A percentile compares a stretch with the other conserved stretches of the same genome.
Evolutionary conservation across 2,113 vertebrate genomes (phyloP).

Genomic region (Lophius piscatorius): DNA sequence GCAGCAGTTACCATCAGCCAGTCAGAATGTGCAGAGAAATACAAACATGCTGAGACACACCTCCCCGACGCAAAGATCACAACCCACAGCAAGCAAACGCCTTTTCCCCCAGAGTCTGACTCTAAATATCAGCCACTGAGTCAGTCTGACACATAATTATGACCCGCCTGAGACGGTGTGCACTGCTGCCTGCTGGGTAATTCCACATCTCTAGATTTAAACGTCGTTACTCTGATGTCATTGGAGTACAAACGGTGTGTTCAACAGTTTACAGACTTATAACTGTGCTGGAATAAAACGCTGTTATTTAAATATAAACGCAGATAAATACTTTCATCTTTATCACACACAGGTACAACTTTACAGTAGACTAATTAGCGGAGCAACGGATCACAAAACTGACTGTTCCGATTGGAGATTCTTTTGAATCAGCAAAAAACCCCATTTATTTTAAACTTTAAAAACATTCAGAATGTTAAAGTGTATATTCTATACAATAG

Average conservation of each 20-base stretch:
- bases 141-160: background rate
- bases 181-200: background rate
- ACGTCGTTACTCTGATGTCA: background rate
- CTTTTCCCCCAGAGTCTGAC: background rate
- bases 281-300: too few relatives aligned
- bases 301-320: too few relatives aligned
- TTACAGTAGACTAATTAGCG: too few relatives aligned
- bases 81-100: conserved; percentile 13
- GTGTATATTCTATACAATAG: too few relatives aligned
- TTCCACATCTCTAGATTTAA: background rate
- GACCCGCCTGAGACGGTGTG: background rate
- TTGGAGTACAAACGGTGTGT: background rate
- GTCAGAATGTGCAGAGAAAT: conserved; percentile 16
- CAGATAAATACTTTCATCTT: too few relatives aligned
- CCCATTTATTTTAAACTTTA: too few relatives aligned
- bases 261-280: too few relatives aligned
- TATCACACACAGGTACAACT: too few relatives aligned
- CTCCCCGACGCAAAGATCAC: conserved; percentile 6
- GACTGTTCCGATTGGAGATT: too few relatives aligned
- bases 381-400: too few relatives aligned
- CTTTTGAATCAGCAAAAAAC: too few relatives aligned
- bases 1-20: conserved; percentile 5
- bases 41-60: conserved; percentile 6
- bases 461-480: too few relatives aligned
- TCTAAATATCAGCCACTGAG: background rate